Evolutionary conservation across 2,888 invertebrate species (phyloP), one percentile per base, ranked within the genome.

Genomic region (Mesochorus sp.): DNA sequence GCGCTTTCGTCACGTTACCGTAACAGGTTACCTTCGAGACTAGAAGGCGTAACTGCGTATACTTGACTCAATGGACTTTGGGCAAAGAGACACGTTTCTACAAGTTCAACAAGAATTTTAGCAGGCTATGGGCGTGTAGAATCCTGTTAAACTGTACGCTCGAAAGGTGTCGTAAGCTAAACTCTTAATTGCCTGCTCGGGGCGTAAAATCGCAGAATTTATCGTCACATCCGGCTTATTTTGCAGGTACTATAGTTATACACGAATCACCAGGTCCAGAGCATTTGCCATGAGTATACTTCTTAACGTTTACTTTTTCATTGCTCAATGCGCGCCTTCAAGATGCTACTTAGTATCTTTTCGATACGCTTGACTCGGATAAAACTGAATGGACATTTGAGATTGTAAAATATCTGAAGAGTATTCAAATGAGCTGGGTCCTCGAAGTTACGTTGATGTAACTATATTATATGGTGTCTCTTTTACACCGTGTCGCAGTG

Each of bases 211-310:
- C 19, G 6, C 1, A 8, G 8, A 8, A 17, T 17, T 44, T 44
- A 44, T 44, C 44, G 44, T 44, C 19, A 3, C 8, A 6, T 19
- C 64, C 72, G 37, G 55, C n/a, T 64, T 73, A 55, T 39, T 64
- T n/a, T n/a, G n/a, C n/a, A n/a, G n/a, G n/a, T n/a, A n/a, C n/a
- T n/a, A n/a, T n/a, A n/a, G n/a, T n/a, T n/a, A n/a, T n/a, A n/a
- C n/a, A n/a, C n/a, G n/a, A n/a, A n/a, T n/a, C n/a, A n/a, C n/a
- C n/a, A n/a, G n/a, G n/a, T n/a, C n/a, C n/a, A n/a, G n/a, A n/a
- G 44, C 44, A 12, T 34, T 57, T 28, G 49, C 28, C 14, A 19
- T 44, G 14, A 12, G 44, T 17, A 44, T 44, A 19, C 17, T 17
- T 17, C n/a, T n/a, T n/a, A n/a, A n/a, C n/a, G n/a, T n/a, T n/a